Base-by-base conservation (phyloP, 2,888 invertebrate genomes). In the Mythimna albipuncta region DNA sequence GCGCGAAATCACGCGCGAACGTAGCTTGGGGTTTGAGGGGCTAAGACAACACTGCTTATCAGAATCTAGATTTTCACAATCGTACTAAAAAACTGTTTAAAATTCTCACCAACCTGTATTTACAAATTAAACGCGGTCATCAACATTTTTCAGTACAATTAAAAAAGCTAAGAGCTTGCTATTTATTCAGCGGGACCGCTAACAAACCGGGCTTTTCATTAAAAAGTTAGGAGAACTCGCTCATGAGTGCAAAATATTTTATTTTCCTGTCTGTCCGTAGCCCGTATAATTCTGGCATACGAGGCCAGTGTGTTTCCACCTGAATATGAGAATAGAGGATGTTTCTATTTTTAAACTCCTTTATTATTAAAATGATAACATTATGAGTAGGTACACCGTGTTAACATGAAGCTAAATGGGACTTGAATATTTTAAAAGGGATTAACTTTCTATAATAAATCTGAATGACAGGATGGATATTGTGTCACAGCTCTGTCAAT, bases 161-260 rank as follows among this genome's bases (percentile, higher is more conserved):
- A 32, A 66, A 72, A 79, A 70, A 71, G 64, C 73, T 63, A 79
- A 72, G 59, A 69, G 83, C 70, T 75, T 65, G 74, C 85, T 85
- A 79, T 85, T 86, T 76, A 75, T 81, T 79, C 52, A 58, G 26
- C 54, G 69, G 32, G 35, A 50, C 58, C 41, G 72, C 71, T 69
- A 74, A 75, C 81, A 78, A 81, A 71, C 80, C 69, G 52, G 61
- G 57, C 58, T 64, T 75, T 83, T 85, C 73, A 85, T 87, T 80
- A 82, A 76, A 81, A 86, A 85, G 85, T 85, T 83, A 68, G 13
- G 71, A 79, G 85, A 83, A 73, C 66, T 54, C 66, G 61, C 66
- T 76, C 64, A 64, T 62, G 54, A 64, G 54, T 54, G 59, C 26
- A 21, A 64, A 71, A 79, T 81, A 79, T 79, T 85, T 83, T 77